Evolutionary conservation across 2,113 vertebrate genomes (phyloP), one percentile per base, ranked within the genome.

Genomic region (Potamarius usumacintae): DNA sequence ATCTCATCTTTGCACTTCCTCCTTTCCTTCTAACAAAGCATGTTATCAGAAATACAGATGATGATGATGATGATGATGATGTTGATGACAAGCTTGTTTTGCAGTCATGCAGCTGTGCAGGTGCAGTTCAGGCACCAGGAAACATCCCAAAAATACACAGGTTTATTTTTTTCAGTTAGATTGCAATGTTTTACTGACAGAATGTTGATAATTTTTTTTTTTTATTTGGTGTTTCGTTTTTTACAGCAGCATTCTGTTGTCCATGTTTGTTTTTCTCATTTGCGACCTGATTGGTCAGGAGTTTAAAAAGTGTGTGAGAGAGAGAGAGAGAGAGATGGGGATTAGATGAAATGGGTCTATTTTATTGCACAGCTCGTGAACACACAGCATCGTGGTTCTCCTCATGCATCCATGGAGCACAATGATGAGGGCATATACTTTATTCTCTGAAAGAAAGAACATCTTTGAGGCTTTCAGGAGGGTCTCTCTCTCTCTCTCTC

Each of bases 281-380:
- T 50, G 30, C 10, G 48, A 63, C 58, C 79, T 84, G 27, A 80
- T 25, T 50, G 27, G 67, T 67, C 42, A 6, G 20, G 17, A 27
- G 63, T 17, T 69, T 3, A 14, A 30, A 30, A n/a, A 67, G 27
- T 91, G 91, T 77, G 53, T 17, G 55, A 20, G 27, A 42, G 77
- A 17, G 25, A 89, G 72, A 30, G 86, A 86, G 27, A 5, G 15
- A 1, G n/a, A 11, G n/a, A 27, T 34, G 27, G 67, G 67, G 14
- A 69, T 69, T 89, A 90, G 93, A 93, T 89, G 94, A 94, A 94
- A 88, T 94, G 92, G 94, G 94, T 93, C 93, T 92, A 93, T 95
- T 96, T 95, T 89, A 92, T 89, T 90, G 91, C 18, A 63, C 60
- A 63, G 20, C 60, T 9, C 8, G 22, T 63, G 92, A 92, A 91